Percentiles rank a stretch among this genome's conserved stretches.
Evolutionary conservation across 2,888 invertebrate species (phyloP).

Genomic region (Tetranychus piercei): DNA sequence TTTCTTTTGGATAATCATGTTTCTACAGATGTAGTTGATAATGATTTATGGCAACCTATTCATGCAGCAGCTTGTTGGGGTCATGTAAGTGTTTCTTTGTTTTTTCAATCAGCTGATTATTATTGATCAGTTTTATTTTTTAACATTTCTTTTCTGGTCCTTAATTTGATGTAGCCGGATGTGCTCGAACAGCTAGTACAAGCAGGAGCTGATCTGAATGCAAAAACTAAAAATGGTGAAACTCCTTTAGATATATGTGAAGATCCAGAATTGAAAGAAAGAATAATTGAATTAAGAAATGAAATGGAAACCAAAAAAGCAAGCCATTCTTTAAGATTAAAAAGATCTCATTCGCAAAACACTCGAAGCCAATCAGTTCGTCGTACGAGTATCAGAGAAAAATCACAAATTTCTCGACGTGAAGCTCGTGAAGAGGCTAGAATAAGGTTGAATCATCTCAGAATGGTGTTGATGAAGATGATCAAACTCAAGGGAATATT

Average conservation of each 20-base stretch:
- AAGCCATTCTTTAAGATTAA: constrained; percentile 37
- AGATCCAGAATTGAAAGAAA: constrained; percentile 75
- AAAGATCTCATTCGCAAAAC: constrained; percentile 44
- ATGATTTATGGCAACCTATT: constrained; percentile 90
- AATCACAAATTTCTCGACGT: constrained; percentile 74
- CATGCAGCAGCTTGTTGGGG: constrained; percentile 99
- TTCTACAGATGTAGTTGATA: constrained; percentile 72
- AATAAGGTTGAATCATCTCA: constrained; percentile 37
- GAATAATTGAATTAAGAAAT: constrained; percentile 65
- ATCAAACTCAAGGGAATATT: not conserved
- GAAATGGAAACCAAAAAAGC: constrained; percentile 64
- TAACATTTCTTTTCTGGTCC: constrained; percentile 2
- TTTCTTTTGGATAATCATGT: constrained; percentile 80
- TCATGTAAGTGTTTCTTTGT: constrained; percentile 50
- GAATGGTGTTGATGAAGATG: constrained; percentile 2
- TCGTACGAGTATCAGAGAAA: constrained; percentile 77
- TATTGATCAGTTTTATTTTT: not conserved
- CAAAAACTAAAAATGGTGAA: constrained; percentile 86
- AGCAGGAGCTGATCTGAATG: constrained; percentile 89
- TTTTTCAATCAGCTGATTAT: not conserved
- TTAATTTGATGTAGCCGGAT: constrained; percentile 51
- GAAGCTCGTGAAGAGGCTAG: constrained; percentile 84
- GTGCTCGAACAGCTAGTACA: constrained; percentile 84
- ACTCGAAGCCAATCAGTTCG: constrained; percentile 61
- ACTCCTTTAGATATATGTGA: constrained; percentile 94